Conservation (phyloP, 2,888 invertebrate genomes). For the Aricia artaxerxes region DNA sequence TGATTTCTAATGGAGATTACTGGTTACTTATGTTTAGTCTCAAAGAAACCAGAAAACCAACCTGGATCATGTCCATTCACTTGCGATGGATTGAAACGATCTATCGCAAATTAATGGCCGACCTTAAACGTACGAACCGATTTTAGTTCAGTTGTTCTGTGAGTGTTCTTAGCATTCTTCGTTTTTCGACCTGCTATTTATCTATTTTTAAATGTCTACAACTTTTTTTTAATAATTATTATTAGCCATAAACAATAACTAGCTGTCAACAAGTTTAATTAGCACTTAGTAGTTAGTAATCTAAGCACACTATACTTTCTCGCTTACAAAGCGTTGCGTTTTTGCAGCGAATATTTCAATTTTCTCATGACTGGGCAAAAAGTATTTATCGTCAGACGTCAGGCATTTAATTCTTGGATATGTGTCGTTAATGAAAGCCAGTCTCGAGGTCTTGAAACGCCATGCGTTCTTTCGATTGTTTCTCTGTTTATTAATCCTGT, state of each 20-base stretch:
- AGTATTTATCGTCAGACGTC: background rate
- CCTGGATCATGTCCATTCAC: too few relatives aligned
- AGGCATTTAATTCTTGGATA: background rate
- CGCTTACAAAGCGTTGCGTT: constrained; percentile 15
- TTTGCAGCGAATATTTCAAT: constrained; percentile 9
- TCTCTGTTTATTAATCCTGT: background rate
- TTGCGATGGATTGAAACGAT: too few relatives aligned
- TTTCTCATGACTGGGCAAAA: constrained; percentile 19
- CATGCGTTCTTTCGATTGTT: background rate
- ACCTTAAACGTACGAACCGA: too few relatives aligned
- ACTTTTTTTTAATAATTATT: background rate
- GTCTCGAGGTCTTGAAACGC: background rate
- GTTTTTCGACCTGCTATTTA: too few relatives aligned
- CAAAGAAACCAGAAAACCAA: too few relatives aligned
- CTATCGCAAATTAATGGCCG: too few relatives aligned
- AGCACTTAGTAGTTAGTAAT: background rate
- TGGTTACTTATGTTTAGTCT: too few relatives aligned
- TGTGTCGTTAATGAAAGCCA: constrained; percentile 11
- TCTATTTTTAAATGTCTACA: background rate
- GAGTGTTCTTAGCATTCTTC: too few relatives aligned
- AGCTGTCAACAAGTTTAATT: constrained; percentile 7
- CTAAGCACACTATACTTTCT: background rate
- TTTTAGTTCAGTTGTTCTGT: too few relatives aligned
- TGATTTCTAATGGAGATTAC: too few relatives aligned
- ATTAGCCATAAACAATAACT: background rate